These are phyloP conservation scores for Noctuana brunneofusca DNA, from an alignment of 2,888 invertebrate genomes.

Conservation along the genomic window DNA sequence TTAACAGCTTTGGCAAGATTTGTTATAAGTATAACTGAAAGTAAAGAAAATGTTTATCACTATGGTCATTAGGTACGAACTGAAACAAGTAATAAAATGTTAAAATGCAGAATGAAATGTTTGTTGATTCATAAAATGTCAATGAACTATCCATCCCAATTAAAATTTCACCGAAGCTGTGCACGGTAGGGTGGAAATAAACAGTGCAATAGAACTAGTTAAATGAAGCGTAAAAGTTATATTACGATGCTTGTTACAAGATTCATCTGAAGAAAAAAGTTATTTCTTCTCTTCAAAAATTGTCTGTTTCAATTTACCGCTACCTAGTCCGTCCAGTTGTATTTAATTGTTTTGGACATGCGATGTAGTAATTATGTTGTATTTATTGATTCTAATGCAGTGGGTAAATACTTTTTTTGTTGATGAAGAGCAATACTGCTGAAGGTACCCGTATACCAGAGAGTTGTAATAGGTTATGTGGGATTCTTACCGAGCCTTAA, in stretches of 20 bases:
- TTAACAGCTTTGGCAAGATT: too few relatives aligned
- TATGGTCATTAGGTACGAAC: not conserved
- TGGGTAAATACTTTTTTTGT: too few relatives aligned
- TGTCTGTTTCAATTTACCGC: too few relatives aligned
- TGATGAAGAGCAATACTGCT: too few relatives aligned
- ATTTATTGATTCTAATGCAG: too few relatives aligned
- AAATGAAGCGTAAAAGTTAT: not conserved
- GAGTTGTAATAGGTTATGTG: too few relatives aligned
- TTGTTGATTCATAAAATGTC: constrained; percentile 7
- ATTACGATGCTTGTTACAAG: not conserved
- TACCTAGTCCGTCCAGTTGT: too few relatives aligned
- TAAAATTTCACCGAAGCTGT: constrained; percentile 8
- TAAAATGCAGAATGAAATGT: constrained; percentile 10
- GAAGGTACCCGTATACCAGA: too few relatives aligned
- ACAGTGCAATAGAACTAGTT: constrained; percentile 3
- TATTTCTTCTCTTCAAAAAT: not conserved
- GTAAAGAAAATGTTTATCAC: not conserved
- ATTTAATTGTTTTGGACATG: too few relatives aligned
- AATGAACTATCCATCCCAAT: constrained; percentile 13
- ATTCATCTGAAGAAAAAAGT: not conserved
- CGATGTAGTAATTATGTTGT: too few relatives aligned
- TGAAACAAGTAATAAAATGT: constrained; percentile 6
- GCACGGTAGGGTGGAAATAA: not conserved
- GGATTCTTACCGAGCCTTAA: too few relatives aligned
- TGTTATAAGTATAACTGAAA: not conserved